A percentile compares a stretch with the other conserved stretches of the same genome.
Evolutionary conservation across 2,113 vertebrate genomes (phyloP).

Genomic region (Anoura caudifer): DNA sequence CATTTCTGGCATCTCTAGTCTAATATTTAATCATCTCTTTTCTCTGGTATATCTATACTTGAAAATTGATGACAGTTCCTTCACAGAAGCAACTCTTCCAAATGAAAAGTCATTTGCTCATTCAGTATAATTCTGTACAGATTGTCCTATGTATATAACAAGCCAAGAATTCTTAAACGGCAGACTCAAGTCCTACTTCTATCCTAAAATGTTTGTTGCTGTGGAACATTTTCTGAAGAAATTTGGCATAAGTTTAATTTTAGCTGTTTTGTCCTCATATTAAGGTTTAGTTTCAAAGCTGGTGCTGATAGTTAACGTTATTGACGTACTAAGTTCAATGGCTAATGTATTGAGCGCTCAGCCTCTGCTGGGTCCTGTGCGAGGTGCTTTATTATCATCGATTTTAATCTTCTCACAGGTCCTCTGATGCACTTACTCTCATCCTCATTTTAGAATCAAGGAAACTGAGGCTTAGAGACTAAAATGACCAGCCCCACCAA

Average conservation of each 20-base stretch:
- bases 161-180: slow-evolving; percentile 49
- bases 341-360: neutral
- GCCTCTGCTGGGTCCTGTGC: neutral
- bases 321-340: neutral
- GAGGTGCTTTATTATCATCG: neutral
- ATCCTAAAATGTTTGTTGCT: slow-evolving; percentile 31
- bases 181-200: slow-evolving; percentile 21
- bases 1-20: neutral
- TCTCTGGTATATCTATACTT: neutral
- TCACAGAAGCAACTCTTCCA: slow-evolving; percentile 46
- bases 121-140: slow-evolving; percentile 43
- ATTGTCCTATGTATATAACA: slow-evolving; percentile 31
- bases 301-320: neutral
- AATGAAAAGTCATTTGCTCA: slow-evolving; percentile 28
- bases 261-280: neutral
- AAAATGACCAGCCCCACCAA: neutral
- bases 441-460: neutral
- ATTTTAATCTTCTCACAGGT: neutral
- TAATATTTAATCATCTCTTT: slow-evolving; percentile 46
- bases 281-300: neutral
- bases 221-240: slow-evolving; percentile 37
- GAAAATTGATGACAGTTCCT: slow-evolving; percentile 46
- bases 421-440: neutral
- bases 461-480: neutral
- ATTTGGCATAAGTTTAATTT: neutral